Evolutionary conservation across 2,888 invertebrate species (phyloP).

Genomic region (Nephrocerus scutellatus): DNA sequence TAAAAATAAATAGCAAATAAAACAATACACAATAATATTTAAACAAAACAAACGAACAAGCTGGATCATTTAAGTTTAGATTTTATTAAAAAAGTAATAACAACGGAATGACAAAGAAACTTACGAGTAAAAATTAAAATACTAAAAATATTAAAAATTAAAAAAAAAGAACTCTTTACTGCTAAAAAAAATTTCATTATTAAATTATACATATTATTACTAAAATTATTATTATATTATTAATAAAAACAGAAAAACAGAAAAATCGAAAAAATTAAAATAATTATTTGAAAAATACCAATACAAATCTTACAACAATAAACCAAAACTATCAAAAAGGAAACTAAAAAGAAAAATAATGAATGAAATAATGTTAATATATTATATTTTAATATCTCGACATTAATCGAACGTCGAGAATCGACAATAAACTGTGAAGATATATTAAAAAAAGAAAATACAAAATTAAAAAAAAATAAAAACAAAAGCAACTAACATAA

Average conservation of each 20-base stretch:
- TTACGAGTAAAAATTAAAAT: background rate
- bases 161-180: no score
- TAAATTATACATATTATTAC: slow-evolving; percentile 10
- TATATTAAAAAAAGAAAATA: slow-evolving; percentile 30
- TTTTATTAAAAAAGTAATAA: slow-evolving; percentile 1
- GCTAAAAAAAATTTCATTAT: no score
- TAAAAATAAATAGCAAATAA: no score
- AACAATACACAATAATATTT: no score
- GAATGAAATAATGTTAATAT: slow-evolving; percentile 27
- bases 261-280: slow-evolving; percentile 11
- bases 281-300: slow-evolving; percentile 15
- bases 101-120: slow-evolving; percentile 1
- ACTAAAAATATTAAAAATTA: background rate
- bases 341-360: slow-evolving; percentile 23
- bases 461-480: no score
- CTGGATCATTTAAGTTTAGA: no score
- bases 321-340: slow-evolving; percentile 14
- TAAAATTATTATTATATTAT: slow-evolving; percentile 18
- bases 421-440: slow-evolving; percentile 50
- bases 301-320: slow-evolving; percentile 1
- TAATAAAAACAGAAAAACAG: slow-evolving; percentile 6
- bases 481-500: no score
- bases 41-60: background rate
- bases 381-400: slow-evolving; percentile 47
- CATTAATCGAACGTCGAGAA: slow-evolving; percentile 47